Evolutionary conservation across 23 tunicate genomes (phyloP), one percentile per base, ranked within the genome.

Genomic region (Diplosoma virens): DNA sequence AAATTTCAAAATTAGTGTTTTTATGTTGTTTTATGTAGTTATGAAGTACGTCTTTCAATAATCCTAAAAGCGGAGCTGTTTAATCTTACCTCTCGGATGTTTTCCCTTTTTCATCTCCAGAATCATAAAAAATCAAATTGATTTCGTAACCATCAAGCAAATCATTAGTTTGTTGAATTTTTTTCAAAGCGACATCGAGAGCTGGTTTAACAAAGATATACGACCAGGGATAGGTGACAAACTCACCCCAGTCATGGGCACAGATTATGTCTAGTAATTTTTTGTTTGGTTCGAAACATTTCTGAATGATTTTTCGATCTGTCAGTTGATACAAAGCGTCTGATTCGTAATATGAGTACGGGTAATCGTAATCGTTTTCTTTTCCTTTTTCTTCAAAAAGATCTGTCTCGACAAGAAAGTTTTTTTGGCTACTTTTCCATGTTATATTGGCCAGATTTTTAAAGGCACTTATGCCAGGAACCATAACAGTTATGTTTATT

Each of bases 211-310:
- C 79, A 36, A 88, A 88, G 3, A 76, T 20, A 34, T 81, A 81
- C 23, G 95, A 88, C 95, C 95, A 88, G 34, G 95, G 95, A 41
- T 81, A 88, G 14, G 70, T 63, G 35, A 28, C 36, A 28, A 25
- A 63, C 14, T 28, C 3, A 3, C 11, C 70, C 6, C 6, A 3
- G 29, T 63, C 9, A 63, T 63, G 70, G 70, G 29, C 35, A 63
- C 70, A 63, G 6, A 4, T n/a, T 6, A 63, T 36, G 70, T 20
- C 29, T 28, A 63, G 4, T 4, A 14, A 14, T 22, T 55, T 55
- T 20, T 22, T 55, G 63, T 55, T 55, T 16, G 21, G 4, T 4
- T 55, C 24, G 4, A 16, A 4, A 55, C 63, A 55, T 20, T 55
- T 55, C 4, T 22, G 17, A 25, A 11, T 4, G 4, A 11, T 4